These are phyloP conservation scores for Myotis davidii DNA, from an alignment of 2,113 vertebrate genomes.

Conservation along the genomic window DNA sequence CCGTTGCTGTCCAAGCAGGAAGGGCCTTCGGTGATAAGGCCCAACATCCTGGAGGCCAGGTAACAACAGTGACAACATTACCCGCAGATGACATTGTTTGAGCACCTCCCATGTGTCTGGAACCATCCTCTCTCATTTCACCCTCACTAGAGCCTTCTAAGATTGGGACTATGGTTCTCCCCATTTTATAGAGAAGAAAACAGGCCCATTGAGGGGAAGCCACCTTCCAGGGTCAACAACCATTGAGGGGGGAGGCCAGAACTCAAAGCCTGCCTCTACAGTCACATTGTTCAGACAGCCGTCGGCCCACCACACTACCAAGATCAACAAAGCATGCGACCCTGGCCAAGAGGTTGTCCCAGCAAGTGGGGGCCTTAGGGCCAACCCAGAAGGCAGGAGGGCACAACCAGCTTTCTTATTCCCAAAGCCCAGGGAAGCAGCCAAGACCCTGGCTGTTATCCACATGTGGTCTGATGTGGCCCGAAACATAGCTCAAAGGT, in stretches of 20 bases:
- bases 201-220: neutral
- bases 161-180: neutral
- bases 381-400: neutral
- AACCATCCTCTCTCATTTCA: neutral
- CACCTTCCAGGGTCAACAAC: no score
- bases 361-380: neutral
- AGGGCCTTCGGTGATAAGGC: conserved; percentile 33
- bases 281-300: neutral
- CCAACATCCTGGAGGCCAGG: neutral
- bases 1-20: neutral
- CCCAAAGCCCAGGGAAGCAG: neutral
- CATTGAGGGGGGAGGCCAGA: neutral
- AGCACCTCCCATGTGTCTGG: neutral
- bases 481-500: neutral
- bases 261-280: neutral
- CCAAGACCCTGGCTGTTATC: no score
- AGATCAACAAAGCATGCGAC: neutral
- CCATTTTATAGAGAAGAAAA: neutral
- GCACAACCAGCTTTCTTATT: neutral
- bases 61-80: neutral
- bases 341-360: neutral
- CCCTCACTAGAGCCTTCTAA: neutral
- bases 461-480: neutral
- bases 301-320: neutral
- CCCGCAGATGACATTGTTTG: neutral